Percentiles rank a stretch among this genome's conserved stretches.
These are phyloP conservation scores for Alectoris magna DNA, from an alignment of 2,797 vertebrate genomes.

Conservation along the genomic window DNA sequence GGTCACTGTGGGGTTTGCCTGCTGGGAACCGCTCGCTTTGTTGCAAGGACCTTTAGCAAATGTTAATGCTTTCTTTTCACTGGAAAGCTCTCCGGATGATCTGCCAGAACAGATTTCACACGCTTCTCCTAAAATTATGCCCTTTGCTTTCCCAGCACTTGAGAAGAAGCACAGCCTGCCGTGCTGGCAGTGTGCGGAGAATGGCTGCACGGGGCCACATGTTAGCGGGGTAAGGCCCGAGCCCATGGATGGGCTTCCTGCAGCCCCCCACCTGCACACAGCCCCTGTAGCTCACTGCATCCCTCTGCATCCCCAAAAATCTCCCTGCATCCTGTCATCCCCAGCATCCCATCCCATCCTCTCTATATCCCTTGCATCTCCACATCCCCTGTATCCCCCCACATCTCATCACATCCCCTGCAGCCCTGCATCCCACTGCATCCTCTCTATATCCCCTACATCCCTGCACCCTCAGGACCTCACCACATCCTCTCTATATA, in stretches of 20 bases:
- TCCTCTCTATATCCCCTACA: too few species aligned
- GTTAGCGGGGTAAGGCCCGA: background rate
- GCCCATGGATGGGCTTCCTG: background rate
- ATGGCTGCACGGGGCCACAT: background rate
- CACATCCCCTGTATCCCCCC: background rate
- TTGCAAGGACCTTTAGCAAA: slow-evolving; percentile 64
- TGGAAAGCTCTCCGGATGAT: slow-evolving; percentile 57
- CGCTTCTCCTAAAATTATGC: slow-evolving; percentile 68
- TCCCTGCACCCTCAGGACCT: too few species aligned
- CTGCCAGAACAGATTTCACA: slow-evolving; percentile 74
- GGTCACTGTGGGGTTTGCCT: slow-evolving; percentile 28
- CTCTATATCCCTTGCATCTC: background rate
- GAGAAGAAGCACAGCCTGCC: background rate
- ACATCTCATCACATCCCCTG: background rate
- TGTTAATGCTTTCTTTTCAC: slow-evolving; percentile 64
- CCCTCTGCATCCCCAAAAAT: background rate
- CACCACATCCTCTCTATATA: too few species aligned
- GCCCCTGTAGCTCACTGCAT: background rate
- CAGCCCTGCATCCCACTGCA: too few species aligned
- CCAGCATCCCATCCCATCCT: background rate
- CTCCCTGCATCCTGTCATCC: too few species aligned
- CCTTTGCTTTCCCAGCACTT: slow-evolving; percentile 39
- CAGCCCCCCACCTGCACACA: background rate
- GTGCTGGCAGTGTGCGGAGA: background rate
- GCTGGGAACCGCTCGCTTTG: slow-evolving; percentile 25